Evolutionary conservation across 2,888 invertebrate genomes (phyloP), one percentile per base, ranked within the genome.

Genomic region (Cryptocheilus praepositus): DNA sequence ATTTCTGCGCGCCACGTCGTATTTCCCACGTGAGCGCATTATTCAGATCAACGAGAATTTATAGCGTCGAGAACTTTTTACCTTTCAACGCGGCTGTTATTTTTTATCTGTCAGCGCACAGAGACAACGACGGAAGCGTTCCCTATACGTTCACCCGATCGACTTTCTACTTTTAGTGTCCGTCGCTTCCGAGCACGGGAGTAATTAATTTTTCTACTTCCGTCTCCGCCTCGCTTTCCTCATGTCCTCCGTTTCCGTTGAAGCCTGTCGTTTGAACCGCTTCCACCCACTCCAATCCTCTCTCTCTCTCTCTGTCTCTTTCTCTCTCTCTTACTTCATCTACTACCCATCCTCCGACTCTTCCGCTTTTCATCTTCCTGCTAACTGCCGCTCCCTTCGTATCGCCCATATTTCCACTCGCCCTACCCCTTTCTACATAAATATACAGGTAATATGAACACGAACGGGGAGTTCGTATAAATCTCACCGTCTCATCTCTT

Each of bases 131-230:
- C 58, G 45, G 21, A 43, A 51, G 59, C 22, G 21, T 36, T 64
- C 56, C 51, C 36, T 57, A 54, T 53, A 56, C 61, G 61, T 36
- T 62, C 52, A 52, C 44, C 45, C 36, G 66, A 73, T 73, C 66
- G 70, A 64, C 60, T 70, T 74, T 53, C 64, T 61, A 62, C 75
- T 64, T 64, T 64, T 58, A 70, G 44, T 55, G 58, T 51, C 61
- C 22, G 45, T 59, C 46, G 19, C 28, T 57, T 22, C 19, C 19
- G 19, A 44, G 18, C 25, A 28, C 15, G 16, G 15, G 57, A 49
- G 28, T 66, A 74, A 76, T 76, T 76, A 76, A 72, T 70, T 74
- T 72, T 62, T 58, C 44, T 45, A 45, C 36, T 22, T 44, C 19
- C 21, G 25, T 8, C 18, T 16, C 16, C 16, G 8, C 13, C 36